Evolutionary conservation across 2,113 vertebrate species (phyloP).

Genomic region (Saguinus imperator): DNA sequence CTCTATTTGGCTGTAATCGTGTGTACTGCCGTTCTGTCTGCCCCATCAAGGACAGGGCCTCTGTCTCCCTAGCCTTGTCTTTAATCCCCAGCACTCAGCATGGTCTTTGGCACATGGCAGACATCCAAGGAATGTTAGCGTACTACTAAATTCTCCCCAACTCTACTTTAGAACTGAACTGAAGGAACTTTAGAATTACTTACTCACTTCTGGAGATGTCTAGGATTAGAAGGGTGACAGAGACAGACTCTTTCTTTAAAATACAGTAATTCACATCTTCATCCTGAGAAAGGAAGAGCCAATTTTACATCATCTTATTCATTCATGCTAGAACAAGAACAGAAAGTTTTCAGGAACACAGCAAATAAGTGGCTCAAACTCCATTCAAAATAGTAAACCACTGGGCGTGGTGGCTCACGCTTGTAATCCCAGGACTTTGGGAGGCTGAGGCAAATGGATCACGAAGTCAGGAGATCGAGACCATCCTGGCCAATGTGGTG

Average conservation of each 20-base stretch:
- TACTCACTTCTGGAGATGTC: conserved; percentile 83
- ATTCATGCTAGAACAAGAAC: background rate
- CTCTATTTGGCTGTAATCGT: background rate
- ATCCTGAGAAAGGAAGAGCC: conserved; percentile 81
- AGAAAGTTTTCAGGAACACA: background rate
- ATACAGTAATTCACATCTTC: conserved; percentile 89
- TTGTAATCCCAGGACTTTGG: too few species aligned
- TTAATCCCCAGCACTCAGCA: background rate
- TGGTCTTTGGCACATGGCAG: rapidly evolving
- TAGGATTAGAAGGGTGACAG: conserved; percentile 86
- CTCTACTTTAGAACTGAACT: rapidly evolving
- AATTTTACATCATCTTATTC: background rate
- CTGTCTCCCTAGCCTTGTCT: background rate
- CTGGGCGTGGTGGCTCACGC: rapidly evolving
- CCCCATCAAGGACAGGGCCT: background rate
- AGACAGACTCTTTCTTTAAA: conserved; percentile 83
- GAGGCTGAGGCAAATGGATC: too few species aligned
- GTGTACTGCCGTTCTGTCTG: background rate
- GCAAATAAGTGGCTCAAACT: background rate
- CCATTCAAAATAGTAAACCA: background rate
- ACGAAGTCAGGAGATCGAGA: too few species aligned
- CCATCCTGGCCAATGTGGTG: too few species aligned
- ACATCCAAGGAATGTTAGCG: rapidly evolving
- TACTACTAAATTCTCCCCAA: background rate
- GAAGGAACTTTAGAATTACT: conserved; percentile 73